phyloP scores from a whole-genome alignment of 2,797 vertebrate genomes.

The Aphelocoma californica region DNA sequence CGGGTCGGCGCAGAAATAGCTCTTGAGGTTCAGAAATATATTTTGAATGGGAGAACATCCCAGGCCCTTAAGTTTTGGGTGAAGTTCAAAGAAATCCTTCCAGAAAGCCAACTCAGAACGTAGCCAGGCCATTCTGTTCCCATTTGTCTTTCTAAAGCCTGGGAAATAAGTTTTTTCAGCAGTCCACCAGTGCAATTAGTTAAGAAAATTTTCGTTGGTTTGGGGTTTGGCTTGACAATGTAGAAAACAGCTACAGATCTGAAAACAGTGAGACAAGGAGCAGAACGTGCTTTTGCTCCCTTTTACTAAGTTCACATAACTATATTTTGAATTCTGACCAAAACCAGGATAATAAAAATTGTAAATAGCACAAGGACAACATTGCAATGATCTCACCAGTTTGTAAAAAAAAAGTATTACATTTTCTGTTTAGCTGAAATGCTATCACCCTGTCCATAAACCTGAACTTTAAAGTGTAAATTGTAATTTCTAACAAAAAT shows the following conservation, averaged over 20 bases:
- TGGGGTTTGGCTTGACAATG: neutral
- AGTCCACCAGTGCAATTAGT: constrained; percentile 4
- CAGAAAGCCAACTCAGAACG: constrained; percentile 52
- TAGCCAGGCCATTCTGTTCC: constrained; percentile 34
- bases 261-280: neutral
- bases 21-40: neutral
- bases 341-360: neutral
- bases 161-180: constrained; percentile 21
- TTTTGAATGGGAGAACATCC: neutral
- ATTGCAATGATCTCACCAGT: neutral
- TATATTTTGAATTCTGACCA: neutral
- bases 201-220: neutral
- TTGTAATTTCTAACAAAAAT: neutral
- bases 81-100: constrained; percentile 48
- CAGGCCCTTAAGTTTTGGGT: neutral
- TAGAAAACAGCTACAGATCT: neutral
- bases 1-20: neutral
- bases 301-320: neutral
- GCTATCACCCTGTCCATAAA: neutral
- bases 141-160: constrained; percentile 28
- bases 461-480: neutral
- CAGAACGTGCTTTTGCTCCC: neutral
- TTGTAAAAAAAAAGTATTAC: neutral
- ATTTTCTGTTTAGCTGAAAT: neutral
- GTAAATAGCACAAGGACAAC: neutral